Percentiles rank a stretch among this genome's conserved stretches.
phyloP scores from a whole-genome alignment of 1,140 invertebrate genomes.

The Spodoptera litura region DNA sequence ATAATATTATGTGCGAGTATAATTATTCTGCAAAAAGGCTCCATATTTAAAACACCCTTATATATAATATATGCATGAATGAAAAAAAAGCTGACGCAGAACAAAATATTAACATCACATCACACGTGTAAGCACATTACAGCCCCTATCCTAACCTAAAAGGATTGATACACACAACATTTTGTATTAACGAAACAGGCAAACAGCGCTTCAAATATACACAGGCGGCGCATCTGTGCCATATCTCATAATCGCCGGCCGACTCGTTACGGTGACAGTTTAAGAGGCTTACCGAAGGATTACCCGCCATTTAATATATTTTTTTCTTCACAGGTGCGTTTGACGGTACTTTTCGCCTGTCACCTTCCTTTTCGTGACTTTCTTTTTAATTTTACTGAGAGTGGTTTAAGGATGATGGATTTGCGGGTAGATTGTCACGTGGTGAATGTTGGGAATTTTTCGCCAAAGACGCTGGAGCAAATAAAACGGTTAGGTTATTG shows the following conservation, averaged over 20 bases:
- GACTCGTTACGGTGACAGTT: slow-evolving; percentile 50
- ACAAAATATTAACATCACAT: slow-evolving; percentile 3
- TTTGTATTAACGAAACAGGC: slow-evolving; percentile 29
- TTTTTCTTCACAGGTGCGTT: slow-evolving; percentile 52
- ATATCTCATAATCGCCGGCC: slow-evolving; percentile 54
- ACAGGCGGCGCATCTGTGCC: slow-evolving; percentile 43
- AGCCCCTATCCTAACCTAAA: slow-evolving; percentile 16
- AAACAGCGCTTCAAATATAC: slow-evolving; percentile 38
- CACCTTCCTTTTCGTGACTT: slow-evolving; percentile 43
- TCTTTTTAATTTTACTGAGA: slow-evolving; percentile 52
- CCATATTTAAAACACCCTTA: too few relatives aligned
- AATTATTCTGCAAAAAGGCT: too few relatives aligned
- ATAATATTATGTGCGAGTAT: too few relatives aligned
- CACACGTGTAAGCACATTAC: not conserved
- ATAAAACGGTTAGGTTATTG: slow-evolving; percentile 19
- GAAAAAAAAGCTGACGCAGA: not conserved
- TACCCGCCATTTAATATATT: slow-evolving; percentile 57
- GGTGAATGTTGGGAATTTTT: slow-evolving; percentile 1
- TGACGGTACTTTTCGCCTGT: slow-evolving; percentile 51
- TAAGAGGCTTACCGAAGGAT: slow-evolving; percentile 58
- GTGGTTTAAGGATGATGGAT: slow-evolving; percentile 48
- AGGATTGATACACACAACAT: slow-evolving; percentile 39
- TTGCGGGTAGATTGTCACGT: slow-evolving; percentile 21
- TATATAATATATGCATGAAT: not conserved
- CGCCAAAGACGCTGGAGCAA: not conserved